phyloP scores from a whole-genome alignment of 2,888 invertebrate genomes.

The Hirtodrosophila duncani region DNA sequence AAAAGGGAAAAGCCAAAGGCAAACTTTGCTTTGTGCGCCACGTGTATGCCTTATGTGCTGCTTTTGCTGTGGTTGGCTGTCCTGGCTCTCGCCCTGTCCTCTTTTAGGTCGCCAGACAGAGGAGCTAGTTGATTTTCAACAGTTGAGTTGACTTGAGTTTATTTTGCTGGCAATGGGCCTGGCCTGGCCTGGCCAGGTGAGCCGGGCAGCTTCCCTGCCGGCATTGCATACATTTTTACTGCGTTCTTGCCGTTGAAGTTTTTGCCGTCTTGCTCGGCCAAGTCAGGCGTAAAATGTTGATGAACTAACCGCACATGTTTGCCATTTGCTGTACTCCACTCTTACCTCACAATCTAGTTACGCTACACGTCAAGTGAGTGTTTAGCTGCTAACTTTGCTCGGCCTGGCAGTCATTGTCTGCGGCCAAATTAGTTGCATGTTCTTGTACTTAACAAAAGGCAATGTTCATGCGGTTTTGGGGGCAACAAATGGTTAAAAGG shows the following conservation, averaged over 20 bases:
- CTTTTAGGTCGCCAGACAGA: slow-evolving; percentile 26
- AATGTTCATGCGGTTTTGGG: slow-evolving; percentile 25
- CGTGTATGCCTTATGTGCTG: slow-evolving; percentile 17
- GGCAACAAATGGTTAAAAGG: slow-evolving; percentile 44
- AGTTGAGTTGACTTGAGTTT: slow-evolving; percentile 66
- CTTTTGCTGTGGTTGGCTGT: too few species aligned
- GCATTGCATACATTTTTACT: slow-evolving; percentile 58
- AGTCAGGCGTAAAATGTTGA: slow-evolving; percentile 69
- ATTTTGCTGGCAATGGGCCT: slow-evolving; percentile 49
- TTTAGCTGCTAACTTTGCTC: slow-evolving; percentile 49
- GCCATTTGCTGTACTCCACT: slow-evolving; percentile 41
- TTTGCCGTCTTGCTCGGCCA: slow-evolving; percentile 42
- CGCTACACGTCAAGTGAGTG: slow-evolving; percentile 41
- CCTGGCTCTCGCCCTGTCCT: too few species aligned
- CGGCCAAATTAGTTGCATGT: slow-evolving; percentile 60
- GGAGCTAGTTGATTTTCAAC: slow-evolving; percentile 67
- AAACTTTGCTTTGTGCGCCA: slow-evolving; percentile 51
- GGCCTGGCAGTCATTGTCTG: slow-evolving; percentile 46
- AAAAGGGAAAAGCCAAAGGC: slow-evolving; percentile 47
- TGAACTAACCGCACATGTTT: slow-evolving; percentile 60
- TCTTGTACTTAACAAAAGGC: slow-evolving; percentile 31
- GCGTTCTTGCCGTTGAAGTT: slow-evolving; percentile 46
- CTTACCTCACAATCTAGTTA: slow-evolving; percentile 21
- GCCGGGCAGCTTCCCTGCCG: slow-evolving; percentile 14
- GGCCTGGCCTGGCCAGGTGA: slow-evolving; percentile 43